Conservation (phyloP, 2,113 vertebrate genomes). For the Chaenogobius annularis region DNA sequence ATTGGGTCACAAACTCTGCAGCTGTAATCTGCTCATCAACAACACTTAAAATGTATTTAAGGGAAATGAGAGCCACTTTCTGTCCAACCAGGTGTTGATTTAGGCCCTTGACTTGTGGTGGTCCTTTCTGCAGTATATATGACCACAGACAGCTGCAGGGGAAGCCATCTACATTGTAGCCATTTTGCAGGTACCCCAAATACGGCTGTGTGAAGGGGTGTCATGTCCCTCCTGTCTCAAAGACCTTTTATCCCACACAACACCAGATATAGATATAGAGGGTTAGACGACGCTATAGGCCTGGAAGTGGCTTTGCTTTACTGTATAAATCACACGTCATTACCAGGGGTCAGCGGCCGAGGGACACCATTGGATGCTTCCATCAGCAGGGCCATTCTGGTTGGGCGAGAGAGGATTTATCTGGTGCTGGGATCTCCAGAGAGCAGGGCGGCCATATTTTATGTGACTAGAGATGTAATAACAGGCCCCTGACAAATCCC, state of each 20-base stretch:
- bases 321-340: constrained; percentile 74
- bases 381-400: constrained; percentile 45
- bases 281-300: constrained; percentile 13
- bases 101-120: constrained; percentile 47
- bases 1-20: constrained; percentile 6
- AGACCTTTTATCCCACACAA: constrained; percentile 66
- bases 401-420: constrained; percentile 75
- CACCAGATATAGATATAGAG: constrained; percentile 57
- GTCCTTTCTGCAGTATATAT: constrained; percentile 41
- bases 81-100: constrained; percentile 67
- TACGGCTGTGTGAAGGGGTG: constrained; percentile 37
- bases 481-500: constrained; percentile 73
- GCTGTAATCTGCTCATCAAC: constrained; percentile 19
- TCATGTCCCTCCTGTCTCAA: constrained; percentile 59
- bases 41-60: constrained; percentile 15
- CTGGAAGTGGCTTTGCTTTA: constrained; percentile 54
- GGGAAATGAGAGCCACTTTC: constrained; percentile 25
- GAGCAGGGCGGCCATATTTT: constrained; percentile 71
- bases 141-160: constrained; percentile 68
- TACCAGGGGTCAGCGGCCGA: constrained; percentile 65
- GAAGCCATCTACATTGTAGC: constrained; percentile 63
- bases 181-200: constrained; percentile 67
- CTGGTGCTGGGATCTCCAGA: constrained; percentile 63
- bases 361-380: constrained; percentile 60
- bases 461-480: constrained; percentile 73